Base-by-base conservation (phyloP, 1,140 invertebrate species). In the Cydia pomonella region DNA sequence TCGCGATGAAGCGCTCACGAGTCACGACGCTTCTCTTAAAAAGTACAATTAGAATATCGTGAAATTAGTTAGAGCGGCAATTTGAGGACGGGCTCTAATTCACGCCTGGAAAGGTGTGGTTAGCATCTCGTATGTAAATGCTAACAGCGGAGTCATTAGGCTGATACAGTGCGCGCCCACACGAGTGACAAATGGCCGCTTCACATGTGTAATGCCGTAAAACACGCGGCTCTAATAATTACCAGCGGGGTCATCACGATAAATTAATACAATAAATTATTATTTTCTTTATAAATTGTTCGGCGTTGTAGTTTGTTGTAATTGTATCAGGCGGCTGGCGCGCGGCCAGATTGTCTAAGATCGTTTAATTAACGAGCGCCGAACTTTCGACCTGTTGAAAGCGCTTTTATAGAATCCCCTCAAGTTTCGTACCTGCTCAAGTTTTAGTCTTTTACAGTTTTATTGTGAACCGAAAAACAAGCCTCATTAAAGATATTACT, bases 361-460 rank as follows among this genome's bases (percentile, higher is more conserved):
- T 87, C 88, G 84, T 92, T 91, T 92, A 92, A 92, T 92, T 91
- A 90, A 90, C 90, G 89, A 90, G 76, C 88, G 88, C 87, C 85
- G 88, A 92, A 91, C 90, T 91, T 90, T 88, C 82, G 87, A 92
- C 91, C 89, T 92, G 91, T 92, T 92, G 91, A 92, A 91, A 91
- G 85, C 79, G 88, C 87, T 88, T 89, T 88, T 84, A 83, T 81
- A 85, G 79, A 86, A 86, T 87, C 84, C 85, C 88, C 87, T 90
- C 84, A 21, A 59, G 53, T 59, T 59, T 59, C 53, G 53, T 59
- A 59, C 53, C 53, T 59, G 53, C 53, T 59, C 53, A 59, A 59
- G 53, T 59, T 59, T 59, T 59, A 89, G 85, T 86, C 88, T 88
- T 59, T 59, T 59, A 59, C 53, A 59, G 53, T 59, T 59, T 59